Conservation (phyloP, 2,113 vertebrate species). For the Crotophaga sulcirostris region DNA sequence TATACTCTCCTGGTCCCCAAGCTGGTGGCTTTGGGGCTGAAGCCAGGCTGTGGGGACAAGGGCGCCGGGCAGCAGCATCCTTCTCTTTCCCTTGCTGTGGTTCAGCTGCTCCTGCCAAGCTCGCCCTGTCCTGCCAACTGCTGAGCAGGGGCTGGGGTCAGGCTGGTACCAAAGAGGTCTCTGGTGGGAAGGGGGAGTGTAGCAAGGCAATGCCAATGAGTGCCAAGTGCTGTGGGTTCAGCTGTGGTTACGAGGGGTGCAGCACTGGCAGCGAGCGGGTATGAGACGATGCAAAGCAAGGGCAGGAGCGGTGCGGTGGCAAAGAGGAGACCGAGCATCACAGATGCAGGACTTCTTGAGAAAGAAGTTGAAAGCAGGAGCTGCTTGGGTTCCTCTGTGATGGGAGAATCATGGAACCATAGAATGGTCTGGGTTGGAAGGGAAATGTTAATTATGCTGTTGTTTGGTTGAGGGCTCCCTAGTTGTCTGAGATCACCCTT, state of each 20-base stretch:
- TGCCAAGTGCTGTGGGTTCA: not conserved
- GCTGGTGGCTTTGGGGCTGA: not conserved
- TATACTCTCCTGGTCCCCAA: not conserved
- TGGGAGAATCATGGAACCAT: no score
- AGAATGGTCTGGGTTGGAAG: no score
- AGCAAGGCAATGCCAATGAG: accelerated
- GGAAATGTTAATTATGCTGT: no score
- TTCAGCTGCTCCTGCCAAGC: not conserved
- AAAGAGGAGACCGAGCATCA: not conserved
- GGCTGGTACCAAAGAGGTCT: not conserved
- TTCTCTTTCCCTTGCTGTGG: accelerated
- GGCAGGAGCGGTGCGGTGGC: not conserved
- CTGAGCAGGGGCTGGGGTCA: not conserved
- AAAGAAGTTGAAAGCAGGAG: not conserved
- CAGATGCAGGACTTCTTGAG: not conserved
- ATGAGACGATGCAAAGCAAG: not conserved
- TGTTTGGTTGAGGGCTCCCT: no score
- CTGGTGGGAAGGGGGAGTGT: not conserved
- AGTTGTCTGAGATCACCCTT: no score
- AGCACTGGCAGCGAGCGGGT: accelerated
- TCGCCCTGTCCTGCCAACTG: accelerated
- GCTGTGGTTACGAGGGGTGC: not conserved
- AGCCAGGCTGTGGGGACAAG: not conserved
- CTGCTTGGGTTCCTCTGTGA: not conserved
- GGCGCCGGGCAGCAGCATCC: not conserved